Evolutionary conservation across 2,888 invertebrate genomes (phyloP).

Genomic region (Tachystola acroxantha): DNA sequence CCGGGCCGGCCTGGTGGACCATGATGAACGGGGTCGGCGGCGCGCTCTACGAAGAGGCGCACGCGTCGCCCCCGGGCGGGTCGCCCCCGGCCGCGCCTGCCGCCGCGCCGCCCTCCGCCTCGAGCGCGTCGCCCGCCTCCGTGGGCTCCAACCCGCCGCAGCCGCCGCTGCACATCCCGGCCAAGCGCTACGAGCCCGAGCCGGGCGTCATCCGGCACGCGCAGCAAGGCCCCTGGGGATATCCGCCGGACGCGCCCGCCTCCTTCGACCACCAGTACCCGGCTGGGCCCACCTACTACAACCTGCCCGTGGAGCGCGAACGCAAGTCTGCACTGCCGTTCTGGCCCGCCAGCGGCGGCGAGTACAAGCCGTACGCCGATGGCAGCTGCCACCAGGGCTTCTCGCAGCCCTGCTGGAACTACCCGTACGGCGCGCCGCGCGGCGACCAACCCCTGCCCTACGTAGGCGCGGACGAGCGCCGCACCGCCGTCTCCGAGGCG

Average conservation of each 20-base stretch:
- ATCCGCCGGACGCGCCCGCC: conserved; percentile 82
- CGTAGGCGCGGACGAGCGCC: conserved; percentile 84
- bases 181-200: conserved; percentile 85
- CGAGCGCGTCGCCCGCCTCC: conserved; percentile 77
- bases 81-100: conserved; percentile 84
- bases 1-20: conserved; percentile 91
- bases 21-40: conserved; percentile 90
- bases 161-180: conserved; percentile 93
- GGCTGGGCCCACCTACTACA: conserved; percentile 84
- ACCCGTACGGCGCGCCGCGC: conserved; percentile 80
- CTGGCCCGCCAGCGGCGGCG: conserved; percentile 82
- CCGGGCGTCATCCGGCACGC: conserved; percentile 88
- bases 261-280: conserved; percentile 84
- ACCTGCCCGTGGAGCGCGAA: conserved; percentile 82
- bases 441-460: conserved; percentile 84
- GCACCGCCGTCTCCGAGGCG: conserved; percentile 80
- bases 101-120: conserved; percentile 79
- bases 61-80: conserved; percentile 77
- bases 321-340: conserved; percentile 82
- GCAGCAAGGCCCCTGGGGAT: conserved; percentile 86
- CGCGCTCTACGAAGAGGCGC: conserved; percentile 86
- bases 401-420: conserved; percentile 87
- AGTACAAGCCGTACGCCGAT: conserved; percentile 80
- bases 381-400: conserved; percentile 84
- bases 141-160: conserved; percentile 84